phyloP scores from a whole-genome alignment of 2,113 vertebrate species.

The Mirza zaza region DNA sequence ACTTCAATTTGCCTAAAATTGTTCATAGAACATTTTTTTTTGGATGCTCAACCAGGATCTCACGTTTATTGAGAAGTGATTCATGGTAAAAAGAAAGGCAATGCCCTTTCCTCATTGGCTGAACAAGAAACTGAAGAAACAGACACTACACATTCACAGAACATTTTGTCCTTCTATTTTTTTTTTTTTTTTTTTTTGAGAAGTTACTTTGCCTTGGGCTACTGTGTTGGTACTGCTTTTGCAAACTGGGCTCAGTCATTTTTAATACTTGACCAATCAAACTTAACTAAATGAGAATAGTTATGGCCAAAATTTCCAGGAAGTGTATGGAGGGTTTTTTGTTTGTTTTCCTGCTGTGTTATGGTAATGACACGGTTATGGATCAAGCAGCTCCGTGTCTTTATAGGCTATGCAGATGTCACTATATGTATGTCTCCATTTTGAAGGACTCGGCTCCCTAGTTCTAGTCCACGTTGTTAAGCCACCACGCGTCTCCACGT shows the following conservation, averaged over 20 bases:
- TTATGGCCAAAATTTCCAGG: neutral
- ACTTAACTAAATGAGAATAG: neutral
- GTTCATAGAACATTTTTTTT: neutral
- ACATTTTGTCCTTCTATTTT: neutral
- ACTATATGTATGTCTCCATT: neutral
- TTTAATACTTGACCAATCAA: neutral
- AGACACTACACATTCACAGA: slow-evolving; percentile 86
- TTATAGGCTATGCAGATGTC: neutral
- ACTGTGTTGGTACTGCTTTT: neutral
- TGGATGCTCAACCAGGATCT: slow-evolving; percentile 95
- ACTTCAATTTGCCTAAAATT: neutral
- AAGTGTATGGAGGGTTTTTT: neutral
- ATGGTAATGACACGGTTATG: neutral
- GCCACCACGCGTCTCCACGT: neutral
- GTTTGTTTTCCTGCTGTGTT: neutral
- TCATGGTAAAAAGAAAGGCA: slow-evolving; percentile 96
- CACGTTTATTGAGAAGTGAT: slow-evolving; percentile 99
- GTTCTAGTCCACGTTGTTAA: neutral
- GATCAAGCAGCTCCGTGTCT: neutral
- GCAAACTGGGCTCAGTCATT: neutral
- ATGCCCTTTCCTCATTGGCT: slow-evolving; percentile 92
- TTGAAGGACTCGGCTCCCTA: neutral
- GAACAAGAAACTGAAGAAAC: slow-evolving; percentile 92
- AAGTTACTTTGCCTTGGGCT: neutral
- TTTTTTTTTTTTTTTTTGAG: neutral